phyloP scores from a whole-genome alignment of 2,888 invertebrate species.

The Aphrophora alni region DNA sequence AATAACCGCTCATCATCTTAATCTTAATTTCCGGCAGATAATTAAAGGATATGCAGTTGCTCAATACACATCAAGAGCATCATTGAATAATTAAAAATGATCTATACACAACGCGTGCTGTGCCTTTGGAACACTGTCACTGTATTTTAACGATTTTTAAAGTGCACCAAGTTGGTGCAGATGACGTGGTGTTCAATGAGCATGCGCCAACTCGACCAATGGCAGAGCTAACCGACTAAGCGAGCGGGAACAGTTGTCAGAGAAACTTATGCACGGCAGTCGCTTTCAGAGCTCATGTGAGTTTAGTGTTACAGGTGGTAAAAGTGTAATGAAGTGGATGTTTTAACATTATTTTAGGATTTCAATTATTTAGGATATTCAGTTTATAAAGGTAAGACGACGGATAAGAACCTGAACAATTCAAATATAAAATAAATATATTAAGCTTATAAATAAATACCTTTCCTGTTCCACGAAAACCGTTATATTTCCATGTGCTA shows the following conservation, averaged over 20 bases:
- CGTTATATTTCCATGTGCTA: not conserved
- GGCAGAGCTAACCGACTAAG: not conserved
- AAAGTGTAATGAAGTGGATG: not conserved
- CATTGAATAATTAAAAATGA: not conserved
- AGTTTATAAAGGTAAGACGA: not conserved
- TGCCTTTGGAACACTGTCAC: not conserved
- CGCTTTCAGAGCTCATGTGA: not conserved
- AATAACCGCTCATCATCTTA: not conserved
- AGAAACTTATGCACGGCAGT: not conserved
- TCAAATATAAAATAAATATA: not conserved
- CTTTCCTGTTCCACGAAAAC: not conserved
- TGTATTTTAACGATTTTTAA: not conserved
- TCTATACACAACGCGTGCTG: not conserved
- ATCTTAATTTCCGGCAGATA: not conserved
- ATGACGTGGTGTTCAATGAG: not conserved
- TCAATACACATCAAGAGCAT: not conserved
- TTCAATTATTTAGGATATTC: not conserved
- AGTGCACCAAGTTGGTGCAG: constrained; percentile 2
- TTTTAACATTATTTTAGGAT: not conserved
- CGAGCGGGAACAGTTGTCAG: not conserved
- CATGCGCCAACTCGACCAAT: not conserved
- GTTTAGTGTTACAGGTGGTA: not conserved
- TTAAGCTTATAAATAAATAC: not conserved
- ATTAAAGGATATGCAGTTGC: not conserved
- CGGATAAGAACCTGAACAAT: not conserved